These are phyloP conservation scores for Pygoscelis adeliae DNA, from an alignment of 2,113 vertebrate genomes.

Conservation along the genomic window DNA sequence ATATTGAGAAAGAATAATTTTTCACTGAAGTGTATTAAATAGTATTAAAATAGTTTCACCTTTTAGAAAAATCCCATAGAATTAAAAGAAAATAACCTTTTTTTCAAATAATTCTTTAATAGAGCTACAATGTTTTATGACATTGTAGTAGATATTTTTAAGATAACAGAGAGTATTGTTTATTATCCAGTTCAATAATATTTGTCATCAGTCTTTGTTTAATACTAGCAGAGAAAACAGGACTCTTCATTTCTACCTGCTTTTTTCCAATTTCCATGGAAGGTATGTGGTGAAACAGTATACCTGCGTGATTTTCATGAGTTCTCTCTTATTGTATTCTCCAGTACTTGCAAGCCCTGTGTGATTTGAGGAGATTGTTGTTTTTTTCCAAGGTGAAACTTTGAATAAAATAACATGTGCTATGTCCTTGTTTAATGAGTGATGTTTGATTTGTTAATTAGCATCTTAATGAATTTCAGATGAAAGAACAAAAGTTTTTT, in stretches of 20 bases:
- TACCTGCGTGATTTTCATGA: background rate
- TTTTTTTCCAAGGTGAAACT: constrained; percentile 9
- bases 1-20: background rate
- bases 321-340: background rate
- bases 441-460: constrained; percentile 39
- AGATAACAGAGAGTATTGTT: background rate
- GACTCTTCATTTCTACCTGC: background rate
- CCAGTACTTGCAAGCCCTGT: background rate
- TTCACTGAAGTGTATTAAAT: background rate
- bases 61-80: background rate
- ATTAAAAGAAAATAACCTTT: background rate
- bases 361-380: background rate
- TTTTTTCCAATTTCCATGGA: background rate
- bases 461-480: constrained; percentile 3
- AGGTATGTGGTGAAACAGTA: background rate
- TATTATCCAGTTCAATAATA: background rate
- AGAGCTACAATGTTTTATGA: background rate
- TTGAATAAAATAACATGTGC: background rate
- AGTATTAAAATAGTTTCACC: background rate
- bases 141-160: background rate
- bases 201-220: background rate
- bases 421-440: background rate
- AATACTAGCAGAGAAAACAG: background rate
- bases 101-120: background rate
- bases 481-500: background rate